Base-by-base conservation (phyloP, 2,113 vertebrate species). In the Notothenia rossii region DNA sequence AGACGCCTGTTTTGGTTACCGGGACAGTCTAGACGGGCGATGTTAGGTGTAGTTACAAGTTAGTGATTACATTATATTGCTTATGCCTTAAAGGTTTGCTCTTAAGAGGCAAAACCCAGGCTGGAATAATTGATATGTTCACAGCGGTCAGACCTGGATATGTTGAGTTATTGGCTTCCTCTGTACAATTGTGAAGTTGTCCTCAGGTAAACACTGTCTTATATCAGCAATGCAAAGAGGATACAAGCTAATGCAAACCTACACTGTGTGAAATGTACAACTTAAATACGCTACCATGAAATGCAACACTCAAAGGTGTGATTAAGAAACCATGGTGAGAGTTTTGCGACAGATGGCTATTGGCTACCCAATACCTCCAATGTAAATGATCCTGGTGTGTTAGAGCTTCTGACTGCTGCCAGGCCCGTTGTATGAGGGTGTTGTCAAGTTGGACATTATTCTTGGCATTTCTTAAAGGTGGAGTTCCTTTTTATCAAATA, bases 1-100 rank as follows among this genome's bases (percentile, higher is more conserved):
- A 64, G 48, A 83, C 87, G 85, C 86, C 81, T 72, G 88, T 82
- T 93, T 91, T 75, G 8, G 7, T 18, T 29, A 63, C 51, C 65
- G 15, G 82, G 66, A 15, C 22, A 17, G 48, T 69, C 71, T 8
- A 43, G 79, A 11, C 40, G 83, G 86, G 83, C 78, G 75, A 80
- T 45, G 80, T 48, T 62, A 51, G 53, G 22, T 51, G 10, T 68
- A 60, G 82, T 81, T 82, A 75, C 59, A 58, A 20, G 51, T 29
- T 29, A 59, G 12, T n/a, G 49, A 40, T 71, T 65, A 69, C 7
- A 5, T 9, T 22, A 72, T 18, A 7, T 17, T 45, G 11, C 2
- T 17, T 3, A 1, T 11, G 15, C 36, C 17, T 36, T 18, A 1
- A 22, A 59, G 33, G 79, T 67, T 70, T 17, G 68, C 67, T 55